Percentiles rank a stretch among this genome's conserved stretches.
phyloP scores from a whole-genome alignment of 2,113 vertebrate genomes.

The Alligator sinensis region DNA sequence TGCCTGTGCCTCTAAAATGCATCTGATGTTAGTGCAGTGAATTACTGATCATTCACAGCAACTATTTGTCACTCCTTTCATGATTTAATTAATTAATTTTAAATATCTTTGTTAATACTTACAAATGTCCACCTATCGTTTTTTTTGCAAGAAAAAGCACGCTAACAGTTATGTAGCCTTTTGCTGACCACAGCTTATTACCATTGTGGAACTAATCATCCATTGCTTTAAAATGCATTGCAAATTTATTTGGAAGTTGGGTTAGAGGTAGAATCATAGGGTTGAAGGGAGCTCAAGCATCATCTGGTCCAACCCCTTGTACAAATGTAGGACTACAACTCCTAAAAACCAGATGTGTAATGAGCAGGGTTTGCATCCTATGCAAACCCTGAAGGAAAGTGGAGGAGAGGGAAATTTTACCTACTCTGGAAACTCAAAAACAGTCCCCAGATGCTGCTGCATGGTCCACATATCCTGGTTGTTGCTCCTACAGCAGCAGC shows the following conservation, averaged over 20 bases:
- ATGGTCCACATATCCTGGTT: too few species aligned
- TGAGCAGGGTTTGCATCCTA: too few species aligned
- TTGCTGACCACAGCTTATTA: neutral
- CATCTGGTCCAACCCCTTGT: neutral
- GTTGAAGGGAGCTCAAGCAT: neutral
- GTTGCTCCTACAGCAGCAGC: too few species aligned
- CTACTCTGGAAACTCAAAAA: too few species aligned
- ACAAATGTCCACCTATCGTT: neutral
- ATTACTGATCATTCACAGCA: too few species aligned
- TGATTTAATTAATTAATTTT: neutral
- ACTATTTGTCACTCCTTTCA: neutral
- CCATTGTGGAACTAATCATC: neutral
- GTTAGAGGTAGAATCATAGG: neutral
- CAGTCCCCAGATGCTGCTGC: too few species aligned
- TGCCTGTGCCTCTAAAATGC: too few species aligned
- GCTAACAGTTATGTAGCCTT: neutral
- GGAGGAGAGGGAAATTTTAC: too few species aligned
- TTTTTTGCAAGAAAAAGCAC: neutral
- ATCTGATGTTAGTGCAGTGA: too few species aligned
- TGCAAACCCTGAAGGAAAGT: too few species aligned
- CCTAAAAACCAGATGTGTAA: neutral
- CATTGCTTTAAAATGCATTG: neutral
- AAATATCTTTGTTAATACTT: neutral
- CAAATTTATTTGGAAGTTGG: neutral
- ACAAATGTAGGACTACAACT: neutral